Percentiles rank a stretch among this genome's conserved stretches.
phyloP scores from a whole-genome alignment of 2,797 vertebrate species.

The Sternotherus odoratus region DNA sequence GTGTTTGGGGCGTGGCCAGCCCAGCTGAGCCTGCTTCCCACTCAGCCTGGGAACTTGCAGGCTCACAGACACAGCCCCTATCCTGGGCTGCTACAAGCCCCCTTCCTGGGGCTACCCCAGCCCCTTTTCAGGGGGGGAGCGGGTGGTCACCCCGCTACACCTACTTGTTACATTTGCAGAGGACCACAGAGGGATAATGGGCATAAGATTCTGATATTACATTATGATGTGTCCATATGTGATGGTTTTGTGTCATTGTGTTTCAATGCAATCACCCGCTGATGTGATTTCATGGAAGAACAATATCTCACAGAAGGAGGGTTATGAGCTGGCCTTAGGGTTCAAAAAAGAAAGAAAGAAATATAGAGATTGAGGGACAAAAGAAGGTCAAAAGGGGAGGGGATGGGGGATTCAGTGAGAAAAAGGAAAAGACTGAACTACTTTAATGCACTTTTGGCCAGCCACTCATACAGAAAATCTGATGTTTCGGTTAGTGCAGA shows the following conservation, averaged over 20 bases:
- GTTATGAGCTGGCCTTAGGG: background rate
- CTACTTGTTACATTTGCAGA: background rate
- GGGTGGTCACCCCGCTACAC: no score
- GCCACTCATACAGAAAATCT: background rate
- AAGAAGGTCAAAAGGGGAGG: background rate
- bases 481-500: background rate
- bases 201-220: background rate
- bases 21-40: no score
- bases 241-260: background rate
- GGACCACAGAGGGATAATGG: background rate
- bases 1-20: no score
- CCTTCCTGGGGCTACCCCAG: no score
- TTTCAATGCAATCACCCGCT: accelerated
- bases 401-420: background rate
- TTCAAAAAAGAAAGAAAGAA: background rate
- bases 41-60: no score
- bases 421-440: background rate
- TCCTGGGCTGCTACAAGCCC: no score
- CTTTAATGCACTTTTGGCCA: background rate
- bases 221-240: background rate
- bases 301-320: background rate
- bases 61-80: no score
- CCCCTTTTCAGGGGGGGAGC: no score
- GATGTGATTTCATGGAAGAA: background rate
- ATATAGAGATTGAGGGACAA: background rate